Evolutionary conservation across 2,113 vertebrate genomes (phyloP).

Genomic region (Tupaia tana): DNA sequence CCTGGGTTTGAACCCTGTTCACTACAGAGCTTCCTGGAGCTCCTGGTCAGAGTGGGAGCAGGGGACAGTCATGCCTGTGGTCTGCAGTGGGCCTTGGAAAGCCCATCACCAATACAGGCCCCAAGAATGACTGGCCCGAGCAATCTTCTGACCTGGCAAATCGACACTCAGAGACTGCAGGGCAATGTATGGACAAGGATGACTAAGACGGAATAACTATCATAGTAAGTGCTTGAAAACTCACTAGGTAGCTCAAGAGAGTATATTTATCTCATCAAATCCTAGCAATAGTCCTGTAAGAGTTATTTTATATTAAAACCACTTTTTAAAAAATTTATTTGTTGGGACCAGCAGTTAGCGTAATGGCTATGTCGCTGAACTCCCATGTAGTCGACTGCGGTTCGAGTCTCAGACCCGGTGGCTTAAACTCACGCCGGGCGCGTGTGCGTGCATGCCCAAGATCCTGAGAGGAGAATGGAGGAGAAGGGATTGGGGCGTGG

Average conservation of each 20-base stretch:
- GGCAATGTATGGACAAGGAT: not conserved
- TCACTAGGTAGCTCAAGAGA: not conserved
- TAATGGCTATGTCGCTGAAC: too few relatives aligned
- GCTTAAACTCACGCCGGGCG: too few relatives aligned
- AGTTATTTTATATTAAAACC: too few relatives aligned
- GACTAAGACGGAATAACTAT: not conserved
- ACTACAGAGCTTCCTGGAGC: not conserved
- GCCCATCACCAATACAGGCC: not conserved
- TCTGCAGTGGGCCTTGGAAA: not conserved
- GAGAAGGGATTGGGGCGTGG: too few relatives aligned
- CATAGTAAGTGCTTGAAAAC: not conserved
- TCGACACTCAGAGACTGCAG: not conserved
- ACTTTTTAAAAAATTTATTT: too few relatives aligned
- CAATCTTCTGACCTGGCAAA: not conserved
- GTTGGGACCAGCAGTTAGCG: too few relatives aligned
- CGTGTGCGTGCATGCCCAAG: too few relatives aligned
- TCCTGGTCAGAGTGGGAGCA: not conserved
- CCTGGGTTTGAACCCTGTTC: not conserved
- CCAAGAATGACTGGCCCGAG: not conserved
- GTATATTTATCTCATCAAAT: rapidly evolving
- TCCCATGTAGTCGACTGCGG: too few relatives aligned
- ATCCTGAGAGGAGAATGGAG: too few relatives aligned
- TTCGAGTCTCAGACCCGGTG: too few relatives aligned
- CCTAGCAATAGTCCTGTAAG: not conserved
- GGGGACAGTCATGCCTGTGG: not conserved